A percentile compares a stretch with the other conserved stretches of the same genome.
Evolutionary conservation across 2,888 invertebrate species (phyloP).

Genomic region (Aethes cnicana): DNA sequence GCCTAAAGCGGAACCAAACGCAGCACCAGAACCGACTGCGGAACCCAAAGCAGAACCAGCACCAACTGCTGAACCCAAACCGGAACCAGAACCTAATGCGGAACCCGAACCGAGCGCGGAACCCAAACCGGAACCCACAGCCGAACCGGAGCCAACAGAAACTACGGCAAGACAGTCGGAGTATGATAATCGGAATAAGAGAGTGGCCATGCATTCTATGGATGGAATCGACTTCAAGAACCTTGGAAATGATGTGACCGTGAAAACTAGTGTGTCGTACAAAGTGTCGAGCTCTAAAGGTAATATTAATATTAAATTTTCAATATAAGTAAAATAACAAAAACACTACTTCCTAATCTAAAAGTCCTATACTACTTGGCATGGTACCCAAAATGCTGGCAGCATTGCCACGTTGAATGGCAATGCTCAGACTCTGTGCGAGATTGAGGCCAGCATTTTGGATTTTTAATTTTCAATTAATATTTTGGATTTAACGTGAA

Average conservation of each 20-base stretch:
- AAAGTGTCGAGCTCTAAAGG: constrained; percentile 85
- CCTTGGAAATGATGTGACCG: constrained; percentile 85
- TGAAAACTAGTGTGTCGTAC: constrained; percentile 91
- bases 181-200: constrained; percentile 76
- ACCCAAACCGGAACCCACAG: constrained; percentile 61
- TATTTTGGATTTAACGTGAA: too few species aligned
- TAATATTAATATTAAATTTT: too few species aligned
- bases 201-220: constrained; percentile 77
- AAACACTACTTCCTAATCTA: too few species aligned
- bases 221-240: constrained; percentile 74
- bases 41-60: constrained; percentile 58
- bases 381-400: too few species aligned
- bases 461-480: too few species aligned
- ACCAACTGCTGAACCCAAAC: constrained; percentile 47
- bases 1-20: constrained; percentile 63
- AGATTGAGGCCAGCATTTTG: too few species aligned
- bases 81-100: constrained; percentile 44
- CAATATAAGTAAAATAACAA: too few species aligned
- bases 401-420: too few species aligned
- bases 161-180: constrained; percentile 48
- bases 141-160: constrained; percentile 53
- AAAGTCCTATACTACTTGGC: too few species aligned
- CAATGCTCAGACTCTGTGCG: too few species aligned
- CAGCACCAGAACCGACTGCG: constrained; percentile 55
- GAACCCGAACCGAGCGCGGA: constrained; percentile 63